Percentiles rank a stretch among this genome's conserved stretches.
Conservation (phyloP, 1,140 invertebrate genomes). For the Zaprionus lachaisei region DNA sequence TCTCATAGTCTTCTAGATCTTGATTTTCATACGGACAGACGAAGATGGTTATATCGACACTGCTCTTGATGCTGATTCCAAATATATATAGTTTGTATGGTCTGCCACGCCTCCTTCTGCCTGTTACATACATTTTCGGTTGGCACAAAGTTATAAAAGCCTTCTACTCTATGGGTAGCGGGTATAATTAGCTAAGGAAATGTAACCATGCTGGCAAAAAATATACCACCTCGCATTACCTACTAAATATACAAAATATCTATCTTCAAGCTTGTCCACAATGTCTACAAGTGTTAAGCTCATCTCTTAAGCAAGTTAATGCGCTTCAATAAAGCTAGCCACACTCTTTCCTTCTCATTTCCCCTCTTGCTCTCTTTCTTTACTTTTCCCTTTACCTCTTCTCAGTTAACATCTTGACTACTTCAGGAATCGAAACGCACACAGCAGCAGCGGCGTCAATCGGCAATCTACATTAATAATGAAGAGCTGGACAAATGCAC, state of each 20-base stretch:
- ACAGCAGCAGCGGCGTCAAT: not conserved
- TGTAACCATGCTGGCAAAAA: not conserved
- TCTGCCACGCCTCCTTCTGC: too few species aligned
- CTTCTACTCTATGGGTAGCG: too few species aligned
- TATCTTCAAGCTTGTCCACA: not conserved
- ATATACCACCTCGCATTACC: not conserved
- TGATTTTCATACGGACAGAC: too few species aligned
- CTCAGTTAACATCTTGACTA: not conserved
- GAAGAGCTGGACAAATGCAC: slow-evolving; percentile 48
- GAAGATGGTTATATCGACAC: too few species aligned
- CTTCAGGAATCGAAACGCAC: not conserved
- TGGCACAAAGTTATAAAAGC: too few species aligned
- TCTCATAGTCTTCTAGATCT: too few species aligned
- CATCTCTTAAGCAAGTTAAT: not conserved
- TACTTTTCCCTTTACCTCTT: not conserved
- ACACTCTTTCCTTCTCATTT: not conserved
- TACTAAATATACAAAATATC: not conserved
- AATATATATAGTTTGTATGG: too few species aligned
- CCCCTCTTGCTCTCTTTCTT: not conserved
- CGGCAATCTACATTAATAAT: slow-evolving; percentile 31
- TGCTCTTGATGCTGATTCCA: too few species aligned
- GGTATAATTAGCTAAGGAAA: not conserved
- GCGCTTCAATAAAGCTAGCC: not conserved
- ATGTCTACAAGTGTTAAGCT: not conserved
- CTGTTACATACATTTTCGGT: too few species aligned